Evolutionary conservation across 2,113 vertebrate species (phyloP).

Genomic region (Petrocephalus zakoni): DNA sequence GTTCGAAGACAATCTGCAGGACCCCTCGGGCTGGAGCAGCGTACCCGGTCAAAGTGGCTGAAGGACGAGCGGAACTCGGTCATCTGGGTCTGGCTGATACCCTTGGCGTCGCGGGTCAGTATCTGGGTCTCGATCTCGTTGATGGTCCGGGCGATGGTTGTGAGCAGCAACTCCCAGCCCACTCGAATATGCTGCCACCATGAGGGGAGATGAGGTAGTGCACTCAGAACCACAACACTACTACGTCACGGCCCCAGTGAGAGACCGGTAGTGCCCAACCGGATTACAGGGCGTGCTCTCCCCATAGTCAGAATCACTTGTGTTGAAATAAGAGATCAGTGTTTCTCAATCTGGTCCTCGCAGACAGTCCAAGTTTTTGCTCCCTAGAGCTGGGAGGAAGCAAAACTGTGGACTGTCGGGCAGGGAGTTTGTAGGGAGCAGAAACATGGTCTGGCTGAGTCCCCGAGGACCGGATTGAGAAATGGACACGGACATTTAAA

Average conservation of each 20-base stretch:
- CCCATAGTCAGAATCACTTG: background rate
- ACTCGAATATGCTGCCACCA: slow-evolving; percentile 76
- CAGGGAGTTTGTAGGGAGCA: too few species aligned
- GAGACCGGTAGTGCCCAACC: background rate
- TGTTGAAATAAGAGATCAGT: background rate
- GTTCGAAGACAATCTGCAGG: background rate
- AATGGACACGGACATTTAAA: background rate
- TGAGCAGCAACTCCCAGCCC: slow-evolving; percentile 79
- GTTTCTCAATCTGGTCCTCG: too few species aligned
- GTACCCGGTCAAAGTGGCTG: slow-evolving; percentile 72
- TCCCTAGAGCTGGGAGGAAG: too few species aligned
- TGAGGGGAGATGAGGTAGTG: background rate
- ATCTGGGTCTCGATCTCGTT: slow-evolving; percentile 86
- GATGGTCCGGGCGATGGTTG: slow-evolving; percentile 80
- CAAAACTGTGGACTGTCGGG: too few species aligned
- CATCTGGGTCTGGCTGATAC: slow-evolving; percentile 84
- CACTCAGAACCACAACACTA: background rate
- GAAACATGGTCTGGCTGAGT: too few species aligned
- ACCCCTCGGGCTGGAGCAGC: background rate
- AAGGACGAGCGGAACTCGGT: slow-evolving; percentile 83
- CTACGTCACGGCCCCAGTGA: background rate
- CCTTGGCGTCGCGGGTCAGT: slow-evolving; percentile 78
- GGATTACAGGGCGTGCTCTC: background rate
- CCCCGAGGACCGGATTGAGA: too few species aligned
- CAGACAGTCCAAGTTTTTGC: too few species aligned